Evolutionary conservation across 2,113 vertebrate genomes (phyloP).

Genomic region (Leuciscus idus): DNA sequence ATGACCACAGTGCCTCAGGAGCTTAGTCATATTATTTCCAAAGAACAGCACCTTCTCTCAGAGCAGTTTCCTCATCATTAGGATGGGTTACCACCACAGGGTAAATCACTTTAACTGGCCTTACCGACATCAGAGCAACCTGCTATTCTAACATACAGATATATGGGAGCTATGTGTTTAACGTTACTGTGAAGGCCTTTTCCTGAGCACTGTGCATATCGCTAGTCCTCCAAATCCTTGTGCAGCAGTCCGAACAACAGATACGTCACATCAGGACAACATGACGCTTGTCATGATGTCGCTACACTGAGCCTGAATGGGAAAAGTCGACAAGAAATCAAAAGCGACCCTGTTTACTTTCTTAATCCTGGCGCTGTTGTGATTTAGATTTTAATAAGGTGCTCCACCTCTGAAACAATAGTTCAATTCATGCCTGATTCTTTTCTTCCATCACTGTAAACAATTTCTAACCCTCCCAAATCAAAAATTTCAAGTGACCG

Average conservation of each 20-base stretch:
- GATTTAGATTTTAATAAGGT: not conserved
- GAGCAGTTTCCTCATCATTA: not conserved
- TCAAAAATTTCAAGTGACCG: too few relatives aligned
- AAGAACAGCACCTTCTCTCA: slow-evolving; percentile 8
- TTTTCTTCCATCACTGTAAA: too few relatives aligned
- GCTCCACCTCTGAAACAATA: not conserved
- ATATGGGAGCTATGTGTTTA: not conserved
- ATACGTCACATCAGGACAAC: not conserved
- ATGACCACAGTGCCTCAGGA: slow-evolving; percentile 9
- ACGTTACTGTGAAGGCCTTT: slow-evolving; percentile 2
- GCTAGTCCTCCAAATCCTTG: slow-evolving; percentile 12
- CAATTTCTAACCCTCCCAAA: too few relatives aligned
- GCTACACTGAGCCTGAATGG: not conserved
- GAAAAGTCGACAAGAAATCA: not conserved
- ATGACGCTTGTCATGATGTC: not conserved
- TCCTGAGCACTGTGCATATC: not conserved
- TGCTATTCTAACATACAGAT: not conserved
- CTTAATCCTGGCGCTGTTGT: not conserved
- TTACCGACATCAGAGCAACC: not conserved
- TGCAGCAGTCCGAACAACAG: not conserved
- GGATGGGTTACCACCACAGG: slow-evolving; percentile 6
- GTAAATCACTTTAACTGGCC: not conserved
- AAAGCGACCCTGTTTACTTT: not conserved
- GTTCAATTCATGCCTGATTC: too few relatives aligned
- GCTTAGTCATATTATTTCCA: not conserved